Evolutionary conservation across 2,797 vertebrate genomes (phyloP).

Genomic region (Austrolebias charrua): DNA sequence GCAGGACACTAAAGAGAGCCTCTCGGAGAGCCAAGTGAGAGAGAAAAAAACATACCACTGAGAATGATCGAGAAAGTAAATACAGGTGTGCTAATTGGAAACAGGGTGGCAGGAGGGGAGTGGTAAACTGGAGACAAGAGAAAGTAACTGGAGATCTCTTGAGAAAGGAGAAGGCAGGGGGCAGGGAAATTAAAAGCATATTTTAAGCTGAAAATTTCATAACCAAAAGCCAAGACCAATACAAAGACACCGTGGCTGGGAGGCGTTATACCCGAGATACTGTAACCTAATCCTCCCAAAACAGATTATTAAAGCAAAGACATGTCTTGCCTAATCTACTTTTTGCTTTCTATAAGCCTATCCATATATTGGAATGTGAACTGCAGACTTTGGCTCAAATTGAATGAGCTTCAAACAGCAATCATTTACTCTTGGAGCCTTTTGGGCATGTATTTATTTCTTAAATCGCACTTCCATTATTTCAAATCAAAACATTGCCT

Average conservation of each 20-base stretch:
- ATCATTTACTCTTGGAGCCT: neutral
- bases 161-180: neutral
- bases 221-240: neutral
- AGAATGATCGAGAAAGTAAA: neutral
- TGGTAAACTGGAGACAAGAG: neutral
- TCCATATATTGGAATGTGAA: no score
- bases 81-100: constrained; percentile 1
- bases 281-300: neutral
- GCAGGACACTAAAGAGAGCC: neutral
- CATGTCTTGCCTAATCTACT: no score
- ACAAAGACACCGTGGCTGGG: neutral
- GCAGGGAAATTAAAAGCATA: neutral
- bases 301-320: no score
- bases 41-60: neutral
- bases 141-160: neutral
- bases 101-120: constrained; percentile 4
- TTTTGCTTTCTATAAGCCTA: no score
- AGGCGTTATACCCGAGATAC: neutral
- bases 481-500: neutral
- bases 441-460: neutral
- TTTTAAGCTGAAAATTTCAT: neutral
- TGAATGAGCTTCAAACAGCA: neutral
- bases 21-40: neutral
- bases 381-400: neutral
- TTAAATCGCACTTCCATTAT: neutral